Base-by-base conservation (phyloP, 2,888 invertebrate genomes). In the Hesperia comma region DNA sequence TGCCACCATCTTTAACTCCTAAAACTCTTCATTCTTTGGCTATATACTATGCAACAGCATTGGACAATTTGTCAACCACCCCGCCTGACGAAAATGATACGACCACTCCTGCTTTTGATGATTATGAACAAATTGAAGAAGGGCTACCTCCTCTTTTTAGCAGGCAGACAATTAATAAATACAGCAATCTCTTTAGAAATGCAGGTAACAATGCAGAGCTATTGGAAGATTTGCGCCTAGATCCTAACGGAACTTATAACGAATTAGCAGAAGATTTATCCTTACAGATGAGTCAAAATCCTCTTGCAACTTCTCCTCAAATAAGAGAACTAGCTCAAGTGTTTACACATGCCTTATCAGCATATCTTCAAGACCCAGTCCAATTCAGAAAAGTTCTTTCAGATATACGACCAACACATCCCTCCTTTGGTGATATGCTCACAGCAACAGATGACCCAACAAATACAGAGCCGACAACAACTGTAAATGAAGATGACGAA, bases 331-430 rank as follows among this genome's bases (percentile, higher is more conserved):
- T 97, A 5, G 97, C 97, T 0, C 96, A 96, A 85, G 96, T 97
- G 4, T 97, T 97, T 76, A 97, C 97, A 0, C 95, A 96, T 77
- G 97, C 97, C 0, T 85, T 97, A 15, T 96, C 96, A 0, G 96
- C 96, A 0, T 97, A 97, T 74, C 89, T 97, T 5, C 95, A 97
- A 83, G 96, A 97, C 83, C 97, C 97, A 0, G 95, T 95, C n/a
- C 95, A 95, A 62, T 97, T 97, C 76, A 95, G 96, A 72, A 95
- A 95, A 78, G 95, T 95, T 19, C 83, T 97, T 19, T 95, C 96
- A 7, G 95, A 96, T 72, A 95, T 96, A 1, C 93, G 97, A 77
- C 97, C 97, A 0, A 97, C 96, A 0, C 96, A 96, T 75, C 96
- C 96, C 0, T 93, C 95, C 1, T 89, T 90, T 55, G 83, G 87